Evolutionary conservation across 2,888 invertebrate species (phyloP).

Genomic region (Noctua fimbriata): DNA sequence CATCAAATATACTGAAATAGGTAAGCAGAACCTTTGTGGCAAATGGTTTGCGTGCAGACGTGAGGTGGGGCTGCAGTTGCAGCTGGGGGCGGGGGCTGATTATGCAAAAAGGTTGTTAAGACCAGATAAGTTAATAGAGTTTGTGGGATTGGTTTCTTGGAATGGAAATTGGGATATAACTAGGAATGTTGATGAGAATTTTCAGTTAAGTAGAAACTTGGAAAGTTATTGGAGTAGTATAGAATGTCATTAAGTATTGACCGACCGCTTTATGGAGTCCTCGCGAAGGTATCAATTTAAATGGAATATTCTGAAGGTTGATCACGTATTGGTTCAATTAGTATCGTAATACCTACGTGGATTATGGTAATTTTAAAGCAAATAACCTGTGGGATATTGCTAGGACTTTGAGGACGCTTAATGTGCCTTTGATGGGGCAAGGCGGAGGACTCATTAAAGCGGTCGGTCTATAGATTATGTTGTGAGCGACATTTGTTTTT

Average conservation of each 20-base stretch:
- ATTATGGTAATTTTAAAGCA: no score
- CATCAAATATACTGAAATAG: constrained; percentile 70
- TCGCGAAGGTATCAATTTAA: no score
- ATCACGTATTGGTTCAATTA: no score
- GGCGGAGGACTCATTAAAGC: no score
- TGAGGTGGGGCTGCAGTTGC: constrained; percentile 33
- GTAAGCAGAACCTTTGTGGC: constrained; percentile 74
- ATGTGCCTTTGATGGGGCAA: no score
- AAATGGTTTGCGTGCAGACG: constrained; percentile 62
- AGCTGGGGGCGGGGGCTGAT: constrained; percentile 47
- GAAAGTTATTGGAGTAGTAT: neutral
- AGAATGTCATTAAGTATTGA: neutral
- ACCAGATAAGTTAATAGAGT: neutral
- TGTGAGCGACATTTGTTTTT: no score
- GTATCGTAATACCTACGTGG: no score
- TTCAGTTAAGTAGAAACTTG: neutral
- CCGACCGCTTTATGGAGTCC: no score
- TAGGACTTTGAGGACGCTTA: no score
- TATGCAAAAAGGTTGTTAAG: neutral
- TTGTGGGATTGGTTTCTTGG: neutral
- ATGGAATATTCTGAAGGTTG: no score
- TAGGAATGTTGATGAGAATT: neutral
- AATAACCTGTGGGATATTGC: no score
- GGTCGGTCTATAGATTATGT: no score
- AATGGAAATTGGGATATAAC: constrained; percentile 5